Evolutionary conservation across 2,888 invertebrate genomes (phyloP), one percentile per base, ranked within the genome.

Genomic region (Dicyrtomina minuta): DNA sequence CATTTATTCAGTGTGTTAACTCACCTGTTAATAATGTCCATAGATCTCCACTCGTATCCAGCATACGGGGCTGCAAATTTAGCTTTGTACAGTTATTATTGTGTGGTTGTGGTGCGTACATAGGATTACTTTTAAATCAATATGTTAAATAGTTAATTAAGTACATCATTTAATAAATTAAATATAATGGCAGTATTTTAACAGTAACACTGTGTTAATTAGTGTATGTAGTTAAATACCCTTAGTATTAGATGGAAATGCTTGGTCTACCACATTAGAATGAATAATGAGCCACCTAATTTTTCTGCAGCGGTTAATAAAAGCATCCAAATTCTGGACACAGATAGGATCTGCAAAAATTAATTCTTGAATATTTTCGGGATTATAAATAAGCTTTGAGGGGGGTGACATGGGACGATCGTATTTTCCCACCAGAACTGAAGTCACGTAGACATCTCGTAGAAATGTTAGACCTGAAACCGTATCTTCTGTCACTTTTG

Each of bases 11-110:
- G n/a, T n/a, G n/a, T n/a, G n/a, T n/a, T n/a, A n/a, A 33, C 33
- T 33, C 8, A 33, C 33, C 33, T 33, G 33, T 8, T 33, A 20
- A 72, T 72, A n/a, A 66, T 53, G 59, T 72, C 72, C 15, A 62
- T 17, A 15, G 58, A 51, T 55, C 72, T 20, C 72, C 72, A 72
- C 41, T 72, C 72, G 33, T 58, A 70, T 5, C 58, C 66, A n/a
- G 43, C 27, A 17, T 53, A 70, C 2, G 62, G 55, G 17, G 27
- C 68, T 68, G 27, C 13, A 26, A 5, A 39, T 33, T 3, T 3
- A 8, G 33, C 33, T 26, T 6, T 4, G 12, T 6, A 55, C 8
- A 24, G 55, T 6, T 17, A 24, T n/a, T n/a, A n/a, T n/a, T n/a
- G n/a, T n/a, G n/a, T n/a, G n/a, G n/a, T n/a, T n/a, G n/a, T n/a